phyloP scores from a whole-genome alignment of 2,888 invertebrate species.

The Celastrina argiolus region DNA sequence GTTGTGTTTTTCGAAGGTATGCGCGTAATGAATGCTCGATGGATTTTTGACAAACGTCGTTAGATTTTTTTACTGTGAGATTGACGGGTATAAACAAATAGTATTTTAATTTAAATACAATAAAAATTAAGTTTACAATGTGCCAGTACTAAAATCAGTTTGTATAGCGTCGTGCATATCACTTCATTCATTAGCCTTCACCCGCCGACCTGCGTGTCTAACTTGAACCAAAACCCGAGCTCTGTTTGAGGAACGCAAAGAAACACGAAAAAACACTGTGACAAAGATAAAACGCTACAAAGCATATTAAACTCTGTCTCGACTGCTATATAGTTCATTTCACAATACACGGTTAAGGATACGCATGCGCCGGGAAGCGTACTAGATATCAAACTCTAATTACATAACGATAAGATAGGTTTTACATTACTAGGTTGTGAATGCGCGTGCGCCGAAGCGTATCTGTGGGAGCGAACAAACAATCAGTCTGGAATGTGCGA shows the following conservation, averaged over 20 bases:
- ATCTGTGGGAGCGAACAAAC: slow-evolving; percentile 63
- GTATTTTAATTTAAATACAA: no score
- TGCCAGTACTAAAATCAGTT: no score
- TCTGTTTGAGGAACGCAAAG: slow-evolving; percentile 1
- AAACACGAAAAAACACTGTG: slow-evolving; percentile 8
- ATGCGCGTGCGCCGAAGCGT: slow-evolving; percentile 46
- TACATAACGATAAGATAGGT: slow-evolving; percentile 38
- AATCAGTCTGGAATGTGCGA: slow-evolving; percentile 64
- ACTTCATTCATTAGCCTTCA: neutral
- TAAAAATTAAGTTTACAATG: no score
- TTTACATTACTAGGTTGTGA: slow-evolving; percentile 33
- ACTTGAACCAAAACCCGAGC: slow-evolving; percentile 10
- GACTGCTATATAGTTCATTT: no score
- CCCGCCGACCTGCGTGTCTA: neutral
- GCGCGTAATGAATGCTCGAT: no score
- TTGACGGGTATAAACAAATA: no score
- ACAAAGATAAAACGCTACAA: neutral
- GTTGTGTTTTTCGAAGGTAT: no score
- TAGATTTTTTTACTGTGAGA: no score
- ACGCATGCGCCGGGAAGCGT: neutral
- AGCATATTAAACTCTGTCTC: neutral
- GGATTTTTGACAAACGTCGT: no score
- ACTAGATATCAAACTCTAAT: slow-evolving; percentile 29
- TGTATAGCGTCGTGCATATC: neutral
- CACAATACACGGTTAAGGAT: neutral